phyloP scores from a whole-genome alignment of 2,113 vertebrate species.

The Lasiurus borealis region DNA sequence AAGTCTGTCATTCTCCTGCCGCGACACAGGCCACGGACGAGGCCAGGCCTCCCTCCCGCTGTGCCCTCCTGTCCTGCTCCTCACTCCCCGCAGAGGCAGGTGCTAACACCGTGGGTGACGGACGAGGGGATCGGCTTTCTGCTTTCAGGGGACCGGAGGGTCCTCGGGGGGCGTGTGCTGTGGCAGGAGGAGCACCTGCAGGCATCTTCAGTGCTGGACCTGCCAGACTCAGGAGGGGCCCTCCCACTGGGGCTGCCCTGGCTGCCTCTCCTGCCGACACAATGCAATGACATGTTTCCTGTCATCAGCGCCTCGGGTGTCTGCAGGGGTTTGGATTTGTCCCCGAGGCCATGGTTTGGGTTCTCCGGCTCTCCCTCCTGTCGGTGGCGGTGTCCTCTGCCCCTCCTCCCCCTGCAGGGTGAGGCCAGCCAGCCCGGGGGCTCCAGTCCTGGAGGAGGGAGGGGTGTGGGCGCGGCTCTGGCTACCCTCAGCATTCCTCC shows the following conservation, averaged over 20 bases:
- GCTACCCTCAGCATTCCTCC: background rate
- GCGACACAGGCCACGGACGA: too few species aligned
- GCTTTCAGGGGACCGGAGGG: background rate
- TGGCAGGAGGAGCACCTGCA: background rate
- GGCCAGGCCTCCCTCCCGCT: too few species aligned
- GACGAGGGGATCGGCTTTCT: background rate
- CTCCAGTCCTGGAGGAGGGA: too few species aligned
- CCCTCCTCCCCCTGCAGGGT: too few species aligned
- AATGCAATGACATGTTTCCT: conserved; percentile 59
- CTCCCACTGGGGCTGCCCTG: background rate
- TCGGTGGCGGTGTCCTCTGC: background rate
- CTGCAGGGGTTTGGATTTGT: conserved; percentile 72
- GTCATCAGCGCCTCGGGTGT: conserved; percentile 71
- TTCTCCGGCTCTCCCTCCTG: background rate
- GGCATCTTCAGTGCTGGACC: rapidly evolving
- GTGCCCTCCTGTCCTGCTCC: too few species aligned
- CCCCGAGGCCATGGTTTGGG: conserved; percentile 76
- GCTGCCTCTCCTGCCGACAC: background rate
- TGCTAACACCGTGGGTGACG: background rate
- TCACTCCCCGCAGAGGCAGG: too few species aligned
- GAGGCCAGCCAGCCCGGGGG: background rate
- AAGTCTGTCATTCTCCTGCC: background rate
- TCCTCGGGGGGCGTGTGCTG: background rate
- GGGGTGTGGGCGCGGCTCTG: background rate
- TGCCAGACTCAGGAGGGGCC: too few species aligned